phyloP scores from a whole-genome alignment of 2,797 vertebrate species.

The Pagetopsis macropterus region DNA sequence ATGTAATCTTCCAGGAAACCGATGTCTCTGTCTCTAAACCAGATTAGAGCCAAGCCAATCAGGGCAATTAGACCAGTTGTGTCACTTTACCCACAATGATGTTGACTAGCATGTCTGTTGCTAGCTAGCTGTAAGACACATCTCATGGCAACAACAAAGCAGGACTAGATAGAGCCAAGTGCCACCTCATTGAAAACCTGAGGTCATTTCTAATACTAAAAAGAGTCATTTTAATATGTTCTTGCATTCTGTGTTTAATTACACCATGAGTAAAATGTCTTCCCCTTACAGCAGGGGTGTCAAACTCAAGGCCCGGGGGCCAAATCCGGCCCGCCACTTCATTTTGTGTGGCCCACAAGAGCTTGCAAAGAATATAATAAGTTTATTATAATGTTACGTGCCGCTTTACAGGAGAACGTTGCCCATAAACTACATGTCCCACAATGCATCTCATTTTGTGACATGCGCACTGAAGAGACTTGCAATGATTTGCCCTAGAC shows the following conservation, averaged over 20 bases:
- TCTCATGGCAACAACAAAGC: constrained; percentile 25
- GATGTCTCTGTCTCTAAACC: constrained; percentile 65
- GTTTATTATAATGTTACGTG: too few species aligned
- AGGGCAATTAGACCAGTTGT: constrained; percentile 48
- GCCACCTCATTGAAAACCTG: not conserved
- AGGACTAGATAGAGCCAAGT: constrained; percentile 11
- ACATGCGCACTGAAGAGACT: too few species aligned
- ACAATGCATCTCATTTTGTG: too few species aligned
- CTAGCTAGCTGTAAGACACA: constrained; percentile 12
- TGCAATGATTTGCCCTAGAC: too few species aligned
- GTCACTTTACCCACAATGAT: constrained; percentile 37
- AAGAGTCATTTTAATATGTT: not conserved
- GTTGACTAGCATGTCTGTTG: constrained; percentile 13
- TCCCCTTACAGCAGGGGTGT: too few species aligned
- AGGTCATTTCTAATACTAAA: constrained; percentile 8
- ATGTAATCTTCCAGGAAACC: constrained; percentile 67
- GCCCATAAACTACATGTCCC: too few species aligned
- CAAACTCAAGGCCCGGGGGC: too few species aligned
- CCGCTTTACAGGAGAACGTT: too few species aligned
- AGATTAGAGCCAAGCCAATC: constrained; percentile 78
- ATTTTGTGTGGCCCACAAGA: too few species aligned
- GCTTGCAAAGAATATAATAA: too few species aligned
- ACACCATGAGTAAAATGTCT: not conserved
- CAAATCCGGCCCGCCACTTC: too few species aligned
- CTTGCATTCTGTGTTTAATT: not conserved